Evolutionary conservation across 2,797 vertebrate genomes (phyloP).

Genomic region (Sebastes flavidus): DNA sequence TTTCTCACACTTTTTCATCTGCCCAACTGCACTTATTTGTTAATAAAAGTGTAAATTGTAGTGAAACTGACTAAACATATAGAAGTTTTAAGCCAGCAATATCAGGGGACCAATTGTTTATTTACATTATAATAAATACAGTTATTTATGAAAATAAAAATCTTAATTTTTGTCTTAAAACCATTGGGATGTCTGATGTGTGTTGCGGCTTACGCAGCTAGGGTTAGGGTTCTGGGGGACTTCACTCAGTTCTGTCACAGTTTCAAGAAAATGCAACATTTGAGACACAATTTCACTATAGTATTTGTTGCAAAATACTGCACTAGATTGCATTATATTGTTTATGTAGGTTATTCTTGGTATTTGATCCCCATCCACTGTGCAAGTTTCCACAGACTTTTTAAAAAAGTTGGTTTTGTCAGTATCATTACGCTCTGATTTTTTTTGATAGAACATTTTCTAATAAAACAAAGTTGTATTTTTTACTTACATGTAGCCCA

Average conservation of each 20-base stretch:
- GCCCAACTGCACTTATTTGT: too few species aligned
- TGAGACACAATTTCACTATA: background rate
- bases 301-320: background rate
- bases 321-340: background rate
- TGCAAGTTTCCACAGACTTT: background rate
- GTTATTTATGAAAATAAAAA: too few species aligned
- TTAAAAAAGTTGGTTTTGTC: background rate
- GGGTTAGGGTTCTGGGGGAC: too few species aligned
- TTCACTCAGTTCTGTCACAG: background rate
- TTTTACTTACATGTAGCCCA: background rate
- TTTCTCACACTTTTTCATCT: too few species aligned
- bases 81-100: too few species aligned
- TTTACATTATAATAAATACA: too few species aligned
- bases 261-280: background rate
- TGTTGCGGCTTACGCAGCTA: too few species aligned
- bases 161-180: too few species aligned
- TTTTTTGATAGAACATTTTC: background rate
- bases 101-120: too few species aligned
- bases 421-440: background rate
- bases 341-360: background rate
- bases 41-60: too few species aligned
- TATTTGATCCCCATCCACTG: background rate
- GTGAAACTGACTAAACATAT: too few species aligned
- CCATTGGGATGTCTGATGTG: too few species aligned
- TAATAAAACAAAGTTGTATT: background rate